phyloP scores from a whole-genome alignment of 2,888 invertebrate species.

The Clostera curtula region DNA sequence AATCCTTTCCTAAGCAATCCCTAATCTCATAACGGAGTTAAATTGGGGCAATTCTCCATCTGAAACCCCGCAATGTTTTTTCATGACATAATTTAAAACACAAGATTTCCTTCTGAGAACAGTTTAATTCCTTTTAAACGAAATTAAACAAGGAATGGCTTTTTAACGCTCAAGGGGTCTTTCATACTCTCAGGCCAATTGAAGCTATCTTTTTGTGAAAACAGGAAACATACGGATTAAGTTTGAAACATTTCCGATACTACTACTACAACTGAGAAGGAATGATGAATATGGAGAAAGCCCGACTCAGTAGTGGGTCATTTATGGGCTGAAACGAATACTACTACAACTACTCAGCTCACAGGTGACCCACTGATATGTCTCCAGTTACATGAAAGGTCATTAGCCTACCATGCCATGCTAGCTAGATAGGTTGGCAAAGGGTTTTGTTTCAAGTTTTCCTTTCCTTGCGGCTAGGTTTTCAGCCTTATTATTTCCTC shows the following conservation, averaged over 20 bases:
- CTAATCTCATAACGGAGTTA: too few species aligned
- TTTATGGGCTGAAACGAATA: too few species aligned
- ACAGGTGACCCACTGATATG: too few species aligned
- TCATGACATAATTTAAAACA: constrained; percentile 23
- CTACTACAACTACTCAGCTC: too few species aligned
- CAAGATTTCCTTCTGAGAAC: constrained; percentile 25
- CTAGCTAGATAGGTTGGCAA: too few species aligned
- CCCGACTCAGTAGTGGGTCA: neutral
- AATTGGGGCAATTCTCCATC: too few species aligned
- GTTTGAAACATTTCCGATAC: constrained; percentile 6
- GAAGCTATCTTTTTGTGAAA: constrained; percentile 23
- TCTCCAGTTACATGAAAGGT: too few species aligned
- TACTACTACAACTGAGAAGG: neutral
- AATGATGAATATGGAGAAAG: neutral
- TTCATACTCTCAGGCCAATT: constrained; percentile 21
- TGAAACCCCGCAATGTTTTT: constrained; percentile 17
- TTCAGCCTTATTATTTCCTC: too few species aligned
- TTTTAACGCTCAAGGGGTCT: constrained; percentile 28
- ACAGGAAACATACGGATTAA: constrained; percentile 16
- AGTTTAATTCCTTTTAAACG: constrained; percentile 37
- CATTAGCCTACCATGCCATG: too few species aligned
- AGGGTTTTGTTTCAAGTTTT: too few species aligned
- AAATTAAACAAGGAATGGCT: constrained; percentile 38
- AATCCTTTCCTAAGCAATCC: too few species aligned
- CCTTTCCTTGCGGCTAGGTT: too few species aligned